phyloP scores from a whole-genome alignment of 2,888 invertebrate genomes.

The Drosophila anomelani region DNA sequence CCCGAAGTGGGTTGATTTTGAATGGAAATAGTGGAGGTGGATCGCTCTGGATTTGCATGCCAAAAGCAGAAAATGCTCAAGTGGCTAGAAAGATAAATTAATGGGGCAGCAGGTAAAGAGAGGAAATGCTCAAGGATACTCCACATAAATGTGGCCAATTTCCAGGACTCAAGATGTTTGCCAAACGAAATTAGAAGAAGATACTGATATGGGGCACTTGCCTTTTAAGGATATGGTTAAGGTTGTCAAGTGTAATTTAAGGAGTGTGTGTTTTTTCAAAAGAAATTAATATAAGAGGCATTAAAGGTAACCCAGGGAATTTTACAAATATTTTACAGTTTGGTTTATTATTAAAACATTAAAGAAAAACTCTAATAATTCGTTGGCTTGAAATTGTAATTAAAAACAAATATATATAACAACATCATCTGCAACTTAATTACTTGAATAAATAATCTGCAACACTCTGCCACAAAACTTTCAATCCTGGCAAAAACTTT shows the following conservation, averaged over 20 bases:
- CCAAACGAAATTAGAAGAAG: constrained; percentile 2
- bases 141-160: constrained; percentile 63
- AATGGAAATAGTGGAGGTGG: constrained; percentile 44
- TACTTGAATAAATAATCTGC: neutral
- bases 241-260: neutral
- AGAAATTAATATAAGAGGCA: too few relatives aligned
- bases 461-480: neutral
- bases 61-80: constrained; percentile 50
- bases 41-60: constrained; percentile 59
- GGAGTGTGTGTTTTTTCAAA: neutral
- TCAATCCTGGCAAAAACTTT: constrained; percentile 3
- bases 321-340: too few relatives aligned
- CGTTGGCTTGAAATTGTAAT: neutral
- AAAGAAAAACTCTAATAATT: neutral
- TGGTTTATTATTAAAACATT: too few relatives aligned
- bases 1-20: constrained; percentile 59
- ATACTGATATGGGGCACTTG: constrained; percentile 20
- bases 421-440: neutral
- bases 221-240: neutral
- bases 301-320: too few relatives aligned
- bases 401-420: neutral
- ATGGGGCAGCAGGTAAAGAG: constrained; percentile 49
- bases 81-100: constrained; percentile 52
- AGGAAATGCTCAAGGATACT: constrained; percentile 59
- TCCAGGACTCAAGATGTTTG: constrained; percentile 20